These are phyloP conservation scores for Eupristina koningsbergeri DNA, from an alignment of 1,140 invertebrate genomes.

Conservation along the genomic window DNA sequence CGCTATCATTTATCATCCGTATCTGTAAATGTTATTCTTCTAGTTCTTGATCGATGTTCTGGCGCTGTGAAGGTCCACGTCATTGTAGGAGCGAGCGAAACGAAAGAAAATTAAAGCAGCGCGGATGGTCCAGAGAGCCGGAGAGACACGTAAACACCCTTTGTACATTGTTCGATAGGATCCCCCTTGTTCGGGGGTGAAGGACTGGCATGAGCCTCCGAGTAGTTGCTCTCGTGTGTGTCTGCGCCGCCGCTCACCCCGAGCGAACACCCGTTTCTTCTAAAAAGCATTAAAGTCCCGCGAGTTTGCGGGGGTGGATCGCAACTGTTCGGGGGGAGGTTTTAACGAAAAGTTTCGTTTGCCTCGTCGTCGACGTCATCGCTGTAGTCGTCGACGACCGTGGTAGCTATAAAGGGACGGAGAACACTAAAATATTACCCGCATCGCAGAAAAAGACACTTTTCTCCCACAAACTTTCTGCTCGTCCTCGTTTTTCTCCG, in stretches of 20 bases:
- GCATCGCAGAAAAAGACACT: conserved; percentile 58
- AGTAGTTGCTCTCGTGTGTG: background rate
- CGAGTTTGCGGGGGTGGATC: background rate
- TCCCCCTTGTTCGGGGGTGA: background rate
- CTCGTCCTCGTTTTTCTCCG: conserved; percentile 39
- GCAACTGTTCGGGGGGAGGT: background rate
- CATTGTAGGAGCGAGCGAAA: conserved; percentile 21
- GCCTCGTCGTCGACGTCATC: background rate
- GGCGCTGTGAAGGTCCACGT: background rate
- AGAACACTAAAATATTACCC: conserved; percentile 61
- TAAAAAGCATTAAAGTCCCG: conserved; percentile 55
- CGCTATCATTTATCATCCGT: conserved; percentile 18
- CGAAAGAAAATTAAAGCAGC: background rate
- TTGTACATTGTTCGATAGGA: conserved; percentile 48
- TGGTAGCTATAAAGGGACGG: conserved; percentile 51
- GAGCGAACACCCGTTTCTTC: conserved; percentile 29
- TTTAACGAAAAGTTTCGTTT: conserved; percentile 58
- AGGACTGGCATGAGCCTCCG: background rate
- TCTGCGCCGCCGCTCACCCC: background rate
- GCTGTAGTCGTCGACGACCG: conserved; percentile 3
- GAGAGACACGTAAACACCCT: conserved; percentile 41
- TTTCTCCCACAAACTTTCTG: conserved; percentile 55
- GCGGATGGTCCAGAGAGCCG: background rate
- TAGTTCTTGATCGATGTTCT: conserved; percentile 23
- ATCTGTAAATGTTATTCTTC: conserved; percentile 3